These are phyloP conservation scores for Ceratitis capitata DNA, from an alignment of 1,140 invertebrate species.

Conservation along the genomic window DNA sequence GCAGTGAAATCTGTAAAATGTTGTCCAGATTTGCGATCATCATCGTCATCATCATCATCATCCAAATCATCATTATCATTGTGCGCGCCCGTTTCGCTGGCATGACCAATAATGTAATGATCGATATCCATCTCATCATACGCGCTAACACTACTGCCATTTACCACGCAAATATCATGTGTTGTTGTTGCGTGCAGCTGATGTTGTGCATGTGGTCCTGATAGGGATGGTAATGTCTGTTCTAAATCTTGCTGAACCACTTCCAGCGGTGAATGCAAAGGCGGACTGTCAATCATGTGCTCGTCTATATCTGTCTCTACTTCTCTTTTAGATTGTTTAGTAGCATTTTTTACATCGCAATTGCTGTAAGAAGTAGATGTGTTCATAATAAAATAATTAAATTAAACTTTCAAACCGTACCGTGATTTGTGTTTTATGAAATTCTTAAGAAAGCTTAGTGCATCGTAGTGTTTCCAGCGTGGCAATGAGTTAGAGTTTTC, in stretches of 20 bases:
- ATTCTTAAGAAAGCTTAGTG: conserved; percentile 57
- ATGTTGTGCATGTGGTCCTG: conserved; percentile 48
- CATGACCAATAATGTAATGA: conserved; percentile 59
- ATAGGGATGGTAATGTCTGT: conserved; percentile 49
- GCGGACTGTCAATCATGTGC: conserved; percentile 47
- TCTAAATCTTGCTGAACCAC: conserved; percentile 15
- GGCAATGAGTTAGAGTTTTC: conserved; percentile 52
- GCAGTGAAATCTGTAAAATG: conserved; percentile 39
- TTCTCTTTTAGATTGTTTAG: conserved; percentile 53
- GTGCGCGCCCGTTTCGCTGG: conserved; percentile 38
- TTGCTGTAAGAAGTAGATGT: conserved; percentile 49
- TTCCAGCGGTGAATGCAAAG: conserved; percentile 45
- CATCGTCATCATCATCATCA: conserved; percentile 46
- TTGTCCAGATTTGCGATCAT: conserved; percentile 49
- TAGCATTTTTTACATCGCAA: conserved; percentile 47
- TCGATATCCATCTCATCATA: conserved; percentile 63
- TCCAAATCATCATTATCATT: conserved; percentile 47
- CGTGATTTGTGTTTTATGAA: conserved; percentile 59
- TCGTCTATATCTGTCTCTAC: conserved; percentile 52
- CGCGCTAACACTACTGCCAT: conserved; percentile 48
- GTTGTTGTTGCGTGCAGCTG: neutral
- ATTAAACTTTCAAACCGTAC: conserved; percentile 45
- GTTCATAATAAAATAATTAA: neutral
- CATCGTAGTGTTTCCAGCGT: conserved; percentile 63
- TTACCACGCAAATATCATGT: conserved; percentile 39